A percentile compares a stretch with the other conserved stretches of the same genome.
These are phyloP conservation scores for Pelobates fuscus DNA, from an alignment of 2,113 vertebrate species.

Conservation along the genomic window DNA sequence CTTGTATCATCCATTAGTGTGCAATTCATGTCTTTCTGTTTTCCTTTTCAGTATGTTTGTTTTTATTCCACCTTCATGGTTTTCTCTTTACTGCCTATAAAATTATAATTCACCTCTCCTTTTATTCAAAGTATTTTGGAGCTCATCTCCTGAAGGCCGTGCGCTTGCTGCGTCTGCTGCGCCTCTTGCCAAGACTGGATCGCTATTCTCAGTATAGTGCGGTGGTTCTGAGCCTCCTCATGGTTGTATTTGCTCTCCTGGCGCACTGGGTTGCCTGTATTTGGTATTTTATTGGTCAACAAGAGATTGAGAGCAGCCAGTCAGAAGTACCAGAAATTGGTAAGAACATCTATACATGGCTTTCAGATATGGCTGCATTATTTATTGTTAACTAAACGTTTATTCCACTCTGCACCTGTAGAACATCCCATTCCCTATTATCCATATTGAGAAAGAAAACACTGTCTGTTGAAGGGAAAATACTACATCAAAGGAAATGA, in stretches of 20 bases:
- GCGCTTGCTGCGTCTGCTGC: constrained; percentile 64
- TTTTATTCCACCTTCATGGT: too few species aligned
- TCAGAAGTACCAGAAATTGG: constrained; percentile 64
- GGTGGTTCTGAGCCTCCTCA: constrained; percentile 65
- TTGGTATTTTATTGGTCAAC: constrained; percentile 71
- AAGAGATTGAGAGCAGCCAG: constrained; percentile 65
- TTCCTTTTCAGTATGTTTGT: too few species aligned
- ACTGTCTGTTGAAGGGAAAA: too few species aligned
- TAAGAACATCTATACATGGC: constrained; percentile 21
- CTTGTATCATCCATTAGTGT: too few species aligned
- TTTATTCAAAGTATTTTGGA: constrained; percentile 61
- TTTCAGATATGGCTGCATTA: too few species aligned
- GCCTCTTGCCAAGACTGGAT: constrained; percentile 66
- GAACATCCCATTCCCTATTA: too few species aligned
- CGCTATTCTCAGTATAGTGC: constrained; percentile 68
- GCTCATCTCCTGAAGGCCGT: constrained; percentile 69
- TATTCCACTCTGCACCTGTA: too few species aligned
- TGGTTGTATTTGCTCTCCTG: constrained; percentile 68
- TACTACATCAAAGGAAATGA: too few species aligned
- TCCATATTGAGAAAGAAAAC: too few species aligned
- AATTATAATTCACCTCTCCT: not conserved
- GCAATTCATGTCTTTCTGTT: too few species aligned
- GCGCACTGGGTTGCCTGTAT: constrained; percentile 71
- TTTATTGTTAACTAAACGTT: too few species aligned
- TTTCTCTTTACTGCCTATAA: too few species aligned